These are phyloP conservation scores for Protosalanx chinensis DNA, from an alignment of 2,797 vertebrate species.

Conservation along the genomic window DNA sequence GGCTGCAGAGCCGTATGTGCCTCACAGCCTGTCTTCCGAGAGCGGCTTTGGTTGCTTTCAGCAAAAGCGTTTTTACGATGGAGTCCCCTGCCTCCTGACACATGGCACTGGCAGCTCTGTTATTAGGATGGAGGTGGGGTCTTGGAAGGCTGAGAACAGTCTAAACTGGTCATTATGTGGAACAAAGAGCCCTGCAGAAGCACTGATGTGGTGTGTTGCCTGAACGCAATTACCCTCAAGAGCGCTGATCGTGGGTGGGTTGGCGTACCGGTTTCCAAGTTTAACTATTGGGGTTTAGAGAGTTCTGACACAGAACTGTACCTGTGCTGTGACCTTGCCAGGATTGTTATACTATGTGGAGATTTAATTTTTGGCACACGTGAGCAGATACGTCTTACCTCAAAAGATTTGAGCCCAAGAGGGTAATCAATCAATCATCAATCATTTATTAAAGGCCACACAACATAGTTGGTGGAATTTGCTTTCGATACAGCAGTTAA, in stretches of 20 bases:
- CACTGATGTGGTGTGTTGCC: slow-evolving; percentile 26
- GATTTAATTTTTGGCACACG: not conserved
- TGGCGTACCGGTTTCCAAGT: not conserved
- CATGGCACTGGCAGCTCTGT: slow-evolving; percentile 58
- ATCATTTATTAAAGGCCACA: no score
- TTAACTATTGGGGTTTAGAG: slow-evolving; percentile 3
- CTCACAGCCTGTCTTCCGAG: slow-evolving; percentile 47
- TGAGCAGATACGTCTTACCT: not conserved
- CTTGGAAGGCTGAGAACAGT: slow-evolving; percentile 58
- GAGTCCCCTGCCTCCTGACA: slow-evolving; percentile 55
- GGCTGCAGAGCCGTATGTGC: slow-evolving; percentile 57
- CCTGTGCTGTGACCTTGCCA: not conserved
- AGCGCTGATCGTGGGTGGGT: not conserved
- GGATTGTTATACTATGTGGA: not conserved
- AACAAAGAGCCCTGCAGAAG: slow-evolving; percentile 53
- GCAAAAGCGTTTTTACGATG: slow-evolving; percentile 58
- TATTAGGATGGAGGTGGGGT: slow-evolving; percentile 65
- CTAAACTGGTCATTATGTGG: slow-evolving; percentile 65
- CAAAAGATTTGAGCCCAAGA: not conserved
- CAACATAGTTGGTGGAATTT: no score
- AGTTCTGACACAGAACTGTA: not conserved
- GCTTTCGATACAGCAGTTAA: no score
- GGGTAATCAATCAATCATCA: no score
- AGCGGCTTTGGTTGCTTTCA: slow-evolving; percentile 57
- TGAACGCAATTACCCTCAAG: slow-evolving; percentile 35